Evolutionary conservation across 2,888 invertebrate genomes (phyloP), one percentile per base, ranked within the genome.

Genomic region (Andrena camellia): DNA sequence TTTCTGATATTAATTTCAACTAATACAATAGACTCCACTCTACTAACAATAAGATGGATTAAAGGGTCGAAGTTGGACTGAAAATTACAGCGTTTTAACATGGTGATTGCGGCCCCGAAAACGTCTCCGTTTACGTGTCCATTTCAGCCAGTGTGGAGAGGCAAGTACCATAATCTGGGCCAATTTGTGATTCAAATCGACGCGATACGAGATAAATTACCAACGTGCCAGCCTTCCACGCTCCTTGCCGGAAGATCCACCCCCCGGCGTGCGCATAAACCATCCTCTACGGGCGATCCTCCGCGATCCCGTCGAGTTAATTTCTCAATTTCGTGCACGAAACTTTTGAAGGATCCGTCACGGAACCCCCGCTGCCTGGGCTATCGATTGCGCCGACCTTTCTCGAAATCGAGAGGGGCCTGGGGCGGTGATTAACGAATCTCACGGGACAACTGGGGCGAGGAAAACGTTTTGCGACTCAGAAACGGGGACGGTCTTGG

Each of bases 131-230:
- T 59, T 69, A 59, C 69, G 48, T 29, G 29, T 69, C 48, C 59
- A 20, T 69, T 48, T 29, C 54, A 7, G 20, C 10, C 59, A 57
- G 57, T 23, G 68, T 3, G 50, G 23, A 57, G 8, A 26, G 35
- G 54, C 31, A 29, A 29, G 80, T 81, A 76, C 69, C 74, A 81
- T 86, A 88, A 90, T 88, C 87, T 84, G 78, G 62, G 69, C 29
- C 67, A 86, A 90, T 90, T 90, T 89, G 90, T 86, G 84, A 90
- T 90, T 89, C 88, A 87, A 89, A 90, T 89, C 68, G 79, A 68
- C 69, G 80, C 69, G 87, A 87, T 87, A 81, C 66, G 69, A 85
- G 86, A 87, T 89, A 84, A 89, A 90, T 90, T 89, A 89, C 73
- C 80, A 81, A 70, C 72, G 63, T 73, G 70, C 77, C 66, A 29